Evolutionary conservation across 2,888 invertebrate species (phyloP), one percentile per base, ranked within the genome.

Genomic region (Taenaris catops): DNA sequence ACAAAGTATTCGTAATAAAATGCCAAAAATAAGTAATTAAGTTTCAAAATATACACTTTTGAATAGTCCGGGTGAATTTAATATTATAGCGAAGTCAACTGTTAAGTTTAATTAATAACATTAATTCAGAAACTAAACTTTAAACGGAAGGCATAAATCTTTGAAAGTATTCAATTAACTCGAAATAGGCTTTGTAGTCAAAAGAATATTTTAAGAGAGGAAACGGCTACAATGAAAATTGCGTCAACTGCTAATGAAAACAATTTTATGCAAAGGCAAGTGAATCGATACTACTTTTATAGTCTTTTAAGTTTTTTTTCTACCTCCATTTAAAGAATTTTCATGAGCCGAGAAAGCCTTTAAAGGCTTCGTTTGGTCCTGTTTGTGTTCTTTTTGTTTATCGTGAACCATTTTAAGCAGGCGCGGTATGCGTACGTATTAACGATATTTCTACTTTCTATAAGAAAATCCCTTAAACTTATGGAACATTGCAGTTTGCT

Each of bases 231-330:
- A 38, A 38, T 41, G 45, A 44, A 49, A 46, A 46, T 48, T 36
- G 41, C 49, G 43, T 43, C 57, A 47, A 44, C 46, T 53, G 53
- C 51, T 65, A 67, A 69, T 61, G 46, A 42, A 74, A 72, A 67
- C 70, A 69, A 73, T 74, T 67, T 60, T 58, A 71, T 71, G 71
- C 57, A 66, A 73, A 72, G 53, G 49, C 58, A 50, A 49, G 46
- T 49, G 47, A 50, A 54, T 49, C 53, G 44, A 48, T 48, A 46
- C 43, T 42, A 37, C 26, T 38, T 48, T 48, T 45, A 53, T 52
- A 51, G 46, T 43, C 35, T 39, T 25, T 44, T 40, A 40, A 40
- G 37, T 19, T 28, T 36, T 41, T 24, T n/a, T n/a, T n/a, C n/a
- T 23, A 33, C 28, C 33, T 25, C 20, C 36, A 11, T 34, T 31